Evolutionary conservation across 2,113 vertebrate genomes (phyloP).

Genomic region (Protobothrops flavoviridis): DNA sequence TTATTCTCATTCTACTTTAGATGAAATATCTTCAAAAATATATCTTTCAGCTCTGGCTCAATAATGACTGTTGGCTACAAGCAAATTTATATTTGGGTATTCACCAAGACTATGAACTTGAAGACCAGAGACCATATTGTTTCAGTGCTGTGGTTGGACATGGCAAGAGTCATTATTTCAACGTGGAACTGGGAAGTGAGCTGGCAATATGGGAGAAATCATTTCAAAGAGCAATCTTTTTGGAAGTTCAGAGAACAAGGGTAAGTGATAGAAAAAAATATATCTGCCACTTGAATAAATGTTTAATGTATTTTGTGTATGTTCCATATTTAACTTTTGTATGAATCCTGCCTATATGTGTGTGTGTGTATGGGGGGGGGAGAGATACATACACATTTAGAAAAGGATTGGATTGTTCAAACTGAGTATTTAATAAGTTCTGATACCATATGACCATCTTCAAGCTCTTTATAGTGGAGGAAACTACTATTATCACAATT

Average conservation of each 20-base stretch:
- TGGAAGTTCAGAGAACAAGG: constrained; percentile 87
- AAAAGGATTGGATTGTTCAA: neutral
- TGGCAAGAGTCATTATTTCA: constrained; percentile 85
- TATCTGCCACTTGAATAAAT: neutral
- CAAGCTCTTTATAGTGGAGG: neutral
- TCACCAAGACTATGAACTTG: constrained; percentile 79
- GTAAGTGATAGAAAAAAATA: constrained; percentile 70
- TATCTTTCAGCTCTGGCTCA: constrained; percentile 84
- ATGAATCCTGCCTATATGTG: neutral
- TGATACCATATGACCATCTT: neutral
- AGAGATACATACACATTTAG: neutral
- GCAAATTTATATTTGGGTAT: constrained; percentile 82
- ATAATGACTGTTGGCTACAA: constrained; percentile 88
- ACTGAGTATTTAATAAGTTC: neutral
- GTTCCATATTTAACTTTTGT: neutral
- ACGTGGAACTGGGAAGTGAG: constrained; percentile 84
- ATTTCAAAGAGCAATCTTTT: constrained; percentile 89
- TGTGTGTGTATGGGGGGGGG: neutral
- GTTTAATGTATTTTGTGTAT: constrained; percentile 1
- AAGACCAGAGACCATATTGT: constrained; percentile 81
- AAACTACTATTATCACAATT: neutral
- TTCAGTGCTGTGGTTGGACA: constrained; percentile 87
- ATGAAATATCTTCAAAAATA: constrained; percentile 42
- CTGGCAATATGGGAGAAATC: constrained; percentile 87
- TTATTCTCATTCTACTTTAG: neutral